A percentile compares a stretch with the other conserved stretches of the same genome.
Evolutionary conservation across 2,797 vertebrate species (phyloP).

Genomic region (Acipenser oxyrinchus): DNA sequence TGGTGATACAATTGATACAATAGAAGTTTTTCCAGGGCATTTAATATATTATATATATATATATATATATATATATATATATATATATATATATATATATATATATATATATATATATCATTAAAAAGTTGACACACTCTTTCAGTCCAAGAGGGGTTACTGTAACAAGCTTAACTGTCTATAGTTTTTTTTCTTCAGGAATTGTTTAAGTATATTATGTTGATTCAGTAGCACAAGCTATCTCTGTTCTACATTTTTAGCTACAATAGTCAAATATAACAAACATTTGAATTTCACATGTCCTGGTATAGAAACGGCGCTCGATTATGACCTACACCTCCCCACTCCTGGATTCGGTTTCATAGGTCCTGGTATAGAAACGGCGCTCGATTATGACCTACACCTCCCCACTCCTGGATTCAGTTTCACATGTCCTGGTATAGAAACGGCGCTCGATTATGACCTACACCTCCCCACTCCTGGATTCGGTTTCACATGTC

Average conservation of each 20-base stretch:
- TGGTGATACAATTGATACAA: conserved; percentile 66
- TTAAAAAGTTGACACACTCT: conserved; percentile 58
- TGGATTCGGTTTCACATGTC: conserved; percentile 71
- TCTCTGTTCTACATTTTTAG: conserved; percentile 75
- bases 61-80: too few species aligned
- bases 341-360: conserved; percentile 54
- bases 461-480: conserved; percentile 43
- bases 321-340: conserved; percentile 60
- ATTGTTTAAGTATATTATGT: conserved; percentile 66
- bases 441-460: conserved; percentile 71
- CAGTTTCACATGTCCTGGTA: conserved; percentile 75
- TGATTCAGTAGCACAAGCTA: conserved; percentile 89
- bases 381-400: conserved; percentile 69
- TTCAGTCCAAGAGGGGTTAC: conserved; percentile 71
- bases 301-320: conserved; percentile 71
- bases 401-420: conserved; percentile 34
- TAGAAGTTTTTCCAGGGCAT: conserved; percentile 59
- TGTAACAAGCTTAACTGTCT: conserved; percentile 69
- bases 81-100: too few species aligned
- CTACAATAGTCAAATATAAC: conserved; percentile 80
- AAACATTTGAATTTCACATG: conserved; percentile 79
- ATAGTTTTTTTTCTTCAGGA: conserved; percentile 58
- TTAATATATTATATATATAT: conserved; percentile 45
- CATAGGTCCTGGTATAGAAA: conserved; percentile 72
- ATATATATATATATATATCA: too few species aligned